Evolutionary conservation across 2,113 vertebrate genomes (phyloP).

Genomic region (Leptodactylus fuscus): DNA sequence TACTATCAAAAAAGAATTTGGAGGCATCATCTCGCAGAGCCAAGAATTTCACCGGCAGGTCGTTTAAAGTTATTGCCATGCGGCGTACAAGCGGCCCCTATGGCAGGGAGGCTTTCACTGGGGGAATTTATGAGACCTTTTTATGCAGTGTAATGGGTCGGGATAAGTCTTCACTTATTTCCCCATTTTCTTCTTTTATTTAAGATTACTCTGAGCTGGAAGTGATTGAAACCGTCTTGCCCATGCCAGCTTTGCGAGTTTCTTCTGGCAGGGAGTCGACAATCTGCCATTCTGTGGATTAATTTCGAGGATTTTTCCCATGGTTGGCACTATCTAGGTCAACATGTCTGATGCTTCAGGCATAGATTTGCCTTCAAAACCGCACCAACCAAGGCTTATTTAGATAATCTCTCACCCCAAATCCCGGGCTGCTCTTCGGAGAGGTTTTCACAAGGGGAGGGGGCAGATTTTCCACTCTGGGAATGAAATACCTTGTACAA

Average conservation of each 20-base stretch:
- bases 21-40: constrained; percentile 24
- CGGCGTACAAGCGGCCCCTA: background rate
- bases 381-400: constrained; percentile 4
- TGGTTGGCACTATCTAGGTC: constrained; percentile 15
- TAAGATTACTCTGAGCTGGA: background rate
- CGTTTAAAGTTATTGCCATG: constrained; percentile 44
- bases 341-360: background rate
- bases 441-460: constrained; percentile 2
- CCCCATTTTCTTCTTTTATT: constrained; percentile 4
- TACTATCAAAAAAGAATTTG: constrained; percentile 58
- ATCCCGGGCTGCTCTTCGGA: background rate
- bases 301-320: constrained; percentile 23
- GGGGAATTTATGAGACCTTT: constrained; percentile 62
- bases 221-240: background rate
- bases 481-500: background rate
- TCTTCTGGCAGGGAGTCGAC: constrained; percentile 1
- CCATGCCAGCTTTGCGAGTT: background rate
- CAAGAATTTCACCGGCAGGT: constrained; percentile 54
- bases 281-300: background rate
- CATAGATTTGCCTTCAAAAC: background rate
- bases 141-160: background rate
- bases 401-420: constrained; percentile 14
- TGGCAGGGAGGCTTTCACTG: constrained; percentile 43
- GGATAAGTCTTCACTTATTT: constrained; percentile 7
- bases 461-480: background rate